These are phyloP conservation scores for Vespertilio murinus DNA, from an alignment of 2,797 vertebrate species.

Conservation along the genomic window DNA sequence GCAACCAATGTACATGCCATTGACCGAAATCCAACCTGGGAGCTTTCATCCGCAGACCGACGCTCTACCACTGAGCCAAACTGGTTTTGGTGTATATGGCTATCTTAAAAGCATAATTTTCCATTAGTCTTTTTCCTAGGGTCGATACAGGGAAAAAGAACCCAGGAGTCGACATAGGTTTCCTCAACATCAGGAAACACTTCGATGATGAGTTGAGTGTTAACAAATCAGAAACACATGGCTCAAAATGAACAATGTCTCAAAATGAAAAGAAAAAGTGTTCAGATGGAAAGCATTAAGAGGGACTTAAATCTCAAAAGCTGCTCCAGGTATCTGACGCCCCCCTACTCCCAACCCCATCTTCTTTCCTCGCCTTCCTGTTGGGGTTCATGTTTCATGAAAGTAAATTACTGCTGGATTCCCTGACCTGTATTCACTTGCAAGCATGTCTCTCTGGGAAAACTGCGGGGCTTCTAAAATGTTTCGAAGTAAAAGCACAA, in stretches of 20 bases:
- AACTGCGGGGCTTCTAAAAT: not conserved
- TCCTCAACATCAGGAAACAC: conserved; percentile 71
- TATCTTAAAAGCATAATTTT: conserved; percentile 61
- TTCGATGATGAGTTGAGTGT: conserved; percentile 61
- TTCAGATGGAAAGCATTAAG: conserved; percentile 26
- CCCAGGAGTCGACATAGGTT: conserved; percentile 42
- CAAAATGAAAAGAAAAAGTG: conserved; percentile 50
- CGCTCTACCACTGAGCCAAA: too few species aligned
- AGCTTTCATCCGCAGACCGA: too few species aligned
- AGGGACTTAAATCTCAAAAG: conserved; percentile 42
- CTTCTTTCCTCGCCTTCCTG: not conserved
- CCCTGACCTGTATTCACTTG: not conserved
- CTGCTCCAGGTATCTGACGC: not conserved
- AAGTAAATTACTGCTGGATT: not conserved
- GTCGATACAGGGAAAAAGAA: not conserved
- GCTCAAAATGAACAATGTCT: conserved; percentile 72
- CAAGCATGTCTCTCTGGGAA: conserved; percentile 19
- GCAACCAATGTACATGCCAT: too few species aligned
- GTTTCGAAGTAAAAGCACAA: not conserved
- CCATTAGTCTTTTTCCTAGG: conserved; percentile 48
- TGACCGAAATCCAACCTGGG: too few species aligned
- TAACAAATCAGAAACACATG: conserved; percentile 76
- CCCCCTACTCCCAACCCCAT: not conserved
- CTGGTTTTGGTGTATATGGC: not conserved
- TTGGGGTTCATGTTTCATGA: not conserved